phyloP scores from a whole-genome alignment of 1,140 invertebrate species.

The Amyelois transitella region DNA sequence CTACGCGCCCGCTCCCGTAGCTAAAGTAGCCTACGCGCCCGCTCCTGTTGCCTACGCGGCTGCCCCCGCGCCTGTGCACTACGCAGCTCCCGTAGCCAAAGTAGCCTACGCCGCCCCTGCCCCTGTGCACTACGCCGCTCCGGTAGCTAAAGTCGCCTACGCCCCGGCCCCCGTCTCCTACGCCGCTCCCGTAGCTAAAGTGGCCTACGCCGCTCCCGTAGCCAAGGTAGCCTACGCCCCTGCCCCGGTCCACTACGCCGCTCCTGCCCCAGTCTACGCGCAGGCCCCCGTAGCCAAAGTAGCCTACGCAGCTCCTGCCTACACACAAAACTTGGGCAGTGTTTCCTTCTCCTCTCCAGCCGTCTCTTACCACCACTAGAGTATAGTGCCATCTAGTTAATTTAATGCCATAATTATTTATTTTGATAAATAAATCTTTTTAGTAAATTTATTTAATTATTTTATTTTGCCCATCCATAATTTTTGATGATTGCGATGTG shows the following conservation, averaged over 20 bases:
- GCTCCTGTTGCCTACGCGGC: constrained; percentile 18
- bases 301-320: constrained; percentile 17
- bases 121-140: constrained; percentile 14
- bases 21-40: constrained; percentile 21
- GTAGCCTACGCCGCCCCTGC: constrained; percentile 3
- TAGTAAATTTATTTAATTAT: constrained; percentile 26
- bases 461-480: constrained; percentile 35
- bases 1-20: constrained; percentile 15
- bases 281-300: constrained; percentile 4
- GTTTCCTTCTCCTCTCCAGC: constrained; percentile 46
- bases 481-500: too few relatives aligned
- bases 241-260: constrained; percentile 11
- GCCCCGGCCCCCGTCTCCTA: constrained; percentile 10
- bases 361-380: constrained; percentile 51
- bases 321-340: constrained; percentile 21
- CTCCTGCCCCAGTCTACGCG: constrained; percentile 13
- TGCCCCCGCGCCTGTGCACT: constrained; percentile 16
- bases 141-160: constrained; percentile 13
- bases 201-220: constrained; percentile 16
- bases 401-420: constrained; percentile 29
- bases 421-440: constrained; percentile 37
- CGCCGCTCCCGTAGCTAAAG: constrained; percentile 12
- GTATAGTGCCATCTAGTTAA: constrained; percentile 16
- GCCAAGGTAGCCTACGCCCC: constrained; percentile 15
- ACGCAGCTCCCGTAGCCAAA: constrained; percentile 10